Evolutionary conservation across 1,140 invertebrate genomes (phyloP), one percentile per base, ranked within the genome.

Genomic region (Cotesia typhae): DNA sequence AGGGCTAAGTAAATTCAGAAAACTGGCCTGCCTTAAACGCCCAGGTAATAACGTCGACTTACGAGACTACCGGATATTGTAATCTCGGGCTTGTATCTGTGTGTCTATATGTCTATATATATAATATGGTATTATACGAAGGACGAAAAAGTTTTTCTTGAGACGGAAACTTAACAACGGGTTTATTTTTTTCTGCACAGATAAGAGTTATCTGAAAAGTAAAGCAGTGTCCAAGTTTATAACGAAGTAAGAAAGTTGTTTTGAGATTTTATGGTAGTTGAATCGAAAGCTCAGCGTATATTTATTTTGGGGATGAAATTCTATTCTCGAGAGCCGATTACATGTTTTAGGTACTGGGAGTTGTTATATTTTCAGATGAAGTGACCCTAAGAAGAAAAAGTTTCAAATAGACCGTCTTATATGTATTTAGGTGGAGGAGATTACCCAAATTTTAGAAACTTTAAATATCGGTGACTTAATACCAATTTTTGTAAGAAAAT

Each of bases 31-130:
- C 28, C 28, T 28, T 28, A 28, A 28, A 28, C 28, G 28, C 28
- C 9, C 51, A 70, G 68, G 41, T 70, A 73, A 73, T 73, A 74
- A 74, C 41, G 68, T 59, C 28, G 65, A 71, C 64, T 70, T 67
- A 67, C 47, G 55, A 51, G 51, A 9, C 10, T 14, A 52, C 20
- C 52, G 67, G 67, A 59, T 57, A 57, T 36, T 20, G 28, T 28
- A 9, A 10, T 52, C 51, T 2, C n/a, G 51, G 9, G 51, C 51
- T 10, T n/a, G 5, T 17, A 17, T 20, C 9, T 57, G 5, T 57
- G 5, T 4, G 0, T 20, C 12, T 55, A 14, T 14, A 17, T 57
- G n/a, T 57, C n/a, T n/a, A n/a, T 3, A 6, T 57, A 4, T 57
- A 5, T 57, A 20, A 20, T 17, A 17, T 57, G 5, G 17, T 57